Evolutionary conservation across 2,797 vertebrate species (phyloP).

Genomic region (Muscicapa comitata): DNA sequence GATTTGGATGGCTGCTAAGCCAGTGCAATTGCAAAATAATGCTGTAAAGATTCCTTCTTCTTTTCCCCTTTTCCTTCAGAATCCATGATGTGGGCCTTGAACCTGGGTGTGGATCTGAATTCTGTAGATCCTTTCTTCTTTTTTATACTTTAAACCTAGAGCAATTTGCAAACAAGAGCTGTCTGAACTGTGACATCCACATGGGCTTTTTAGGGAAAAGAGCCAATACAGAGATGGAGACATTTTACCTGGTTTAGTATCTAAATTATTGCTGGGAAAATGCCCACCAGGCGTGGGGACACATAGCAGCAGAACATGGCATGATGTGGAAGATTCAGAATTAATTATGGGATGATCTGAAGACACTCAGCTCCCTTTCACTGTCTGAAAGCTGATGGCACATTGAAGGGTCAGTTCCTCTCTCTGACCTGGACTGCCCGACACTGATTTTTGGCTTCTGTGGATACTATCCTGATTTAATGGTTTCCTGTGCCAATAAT

Average conservation of each 20-base stretch:
- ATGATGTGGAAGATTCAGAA: neutral
- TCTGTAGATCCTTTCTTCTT: neutral
- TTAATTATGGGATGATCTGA: neutral
- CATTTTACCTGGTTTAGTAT: neutral
- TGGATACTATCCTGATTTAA: neutral
- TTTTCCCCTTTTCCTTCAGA: neutral
- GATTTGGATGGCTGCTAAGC: neutral
- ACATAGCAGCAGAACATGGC: neutral
- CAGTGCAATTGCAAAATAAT: neutral
- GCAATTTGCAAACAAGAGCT: neutral
- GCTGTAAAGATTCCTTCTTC: neutral
- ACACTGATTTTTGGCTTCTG: neutral
- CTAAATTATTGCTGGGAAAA: neutral
- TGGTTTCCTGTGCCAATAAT: neutral
- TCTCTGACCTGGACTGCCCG: neutral
- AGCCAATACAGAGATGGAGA: neutral
- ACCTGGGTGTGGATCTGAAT: neutral
- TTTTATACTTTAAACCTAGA: neutral
- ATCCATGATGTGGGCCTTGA: neutral
- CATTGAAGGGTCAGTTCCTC: neutral
- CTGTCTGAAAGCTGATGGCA: neutral
- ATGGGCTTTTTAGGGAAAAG: neutral
- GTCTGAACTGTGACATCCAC: neutral
- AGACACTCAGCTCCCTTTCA: neutral
- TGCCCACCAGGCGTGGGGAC: neutral